These are phyloP conservation scores for Solen grandis DNA, from an alignment of 1,140 invertebrate genomes.

Conservation along the genomic window DNA sequence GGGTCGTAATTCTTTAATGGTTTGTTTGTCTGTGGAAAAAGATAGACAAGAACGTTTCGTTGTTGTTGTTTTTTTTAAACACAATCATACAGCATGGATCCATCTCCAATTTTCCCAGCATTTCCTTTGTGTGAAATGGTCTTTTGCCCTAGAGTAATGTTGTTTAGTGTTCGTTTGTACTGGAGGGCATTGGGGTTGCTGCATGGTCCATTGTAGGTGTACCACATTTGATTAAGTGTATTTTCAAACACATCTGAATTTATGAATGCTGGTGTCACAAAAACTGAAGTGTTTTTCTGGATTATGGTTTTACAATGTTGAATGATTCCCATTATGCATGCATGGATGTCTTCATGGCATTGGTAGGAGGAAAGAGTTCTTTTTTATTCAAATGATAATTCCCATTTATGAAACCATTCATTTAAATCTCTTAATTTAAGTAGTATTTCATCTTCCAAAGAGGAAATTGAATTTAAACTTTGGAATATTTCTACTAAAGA, in stretches of 20 bases:
- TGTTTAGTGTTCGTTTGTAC: slow-evolving; percentile 37
- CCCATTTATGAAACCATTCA: slow-evolving; percentile 22
- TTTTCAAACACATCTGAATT: slow-evolving; percentile 59
- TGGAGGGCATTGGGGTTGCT: slow-evolving; percentile 53
- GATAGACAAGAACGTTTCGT: too few species aligned
- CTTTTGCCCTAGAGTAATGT: slow-evolving; percentile 33
- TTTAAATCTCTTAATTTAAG: background rate
- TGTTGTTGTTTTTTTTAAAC: too few species aligned
- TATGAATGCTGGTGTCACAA: slow-evolving; percentile 38
- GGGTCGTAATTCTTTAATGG: too few species aligned
- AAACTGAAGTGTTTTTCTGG: background rate
- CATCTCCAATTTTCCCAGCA: slow-evolving; percentile 11
- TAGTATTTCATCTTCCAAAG: background rate
- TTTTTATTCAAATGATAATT: background rate
- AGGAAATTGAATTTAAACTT: slow-evolving; percentile 27
- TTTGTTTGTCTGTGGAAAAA: too few species aligned
- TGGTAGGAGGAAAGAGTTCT: slow-evolving; percentile 9
- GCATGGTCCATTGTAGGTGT: slow-evolving; percentile 44
- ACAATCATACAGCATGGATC: background rate
- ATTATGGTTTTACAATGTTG: slow-evolving; percentile 2
- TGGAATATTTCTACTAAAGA: slow-evolving; percentile 26
- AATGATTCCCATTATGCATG: slow-evolving; percentile 28
- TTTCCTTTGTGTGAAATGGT: slow-evolving; percentile 42
- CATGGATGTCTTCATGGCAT: slow-evolving; percentile 47
- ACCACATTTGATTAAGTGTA: slow-evolving; percentile 47